Conservation (phyloP, 92 coral and sea anemone species). For the Heliopora coerulea region DNA sequence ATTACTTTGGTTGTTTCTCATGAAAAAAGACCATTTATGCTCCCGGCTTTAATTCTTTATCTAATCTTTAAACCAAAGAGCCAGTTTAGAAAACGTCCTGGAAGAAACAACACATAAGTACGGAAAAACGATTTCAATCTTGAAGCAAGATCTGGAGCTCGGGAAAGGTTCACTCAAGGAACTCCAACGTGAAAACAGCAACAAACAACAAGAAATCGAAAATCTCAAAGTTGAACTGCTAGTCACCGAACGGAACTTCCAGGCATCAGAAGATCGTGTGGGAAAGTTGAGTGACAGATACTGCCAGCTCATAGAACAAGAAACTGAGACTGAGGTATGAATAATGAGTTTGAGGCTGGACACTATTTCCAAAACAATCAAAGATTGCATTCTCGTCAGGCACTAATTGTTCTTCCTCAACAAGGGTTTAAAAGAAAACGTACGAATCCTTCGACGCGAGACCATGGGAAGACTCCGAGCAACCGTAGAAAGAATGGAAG, state of each 20-base stretch:
- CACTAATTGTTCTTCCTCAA: conserved; percentile 1
- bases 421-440: conserved; percentile 60
- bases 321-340: conserved; percentile 35
- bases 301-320: conserved; percentile 23
- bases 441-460: conserved; percentile 52
- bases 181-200: not conserved
- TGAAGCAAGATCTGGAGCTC: conserved; percentile 12
- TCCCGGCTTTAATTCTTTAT: too few species aligned
- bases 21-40: too few species aligned
- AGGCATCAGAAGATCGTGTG: conserved; percentile 13
- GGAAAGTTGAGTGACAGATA: conserved; percentile 16
- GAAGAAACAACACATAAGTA: not conserved
- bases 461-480: conserved; percentile 58
- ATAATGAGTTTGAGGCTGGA: not conserved
- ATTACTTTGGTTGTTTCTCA: not conserved
- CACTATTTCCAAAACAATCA: too few species aligned
- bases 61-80: not conserved
- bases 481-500: conserved; percentile 29
- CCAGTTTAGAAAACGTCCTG: conserved; percentile 6
- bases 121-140: not conserved
- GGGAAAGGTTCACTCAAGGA: not conserved
- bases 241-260: conserved; percentile 7
- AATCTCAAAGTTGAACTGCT: conserved; percentile 22
- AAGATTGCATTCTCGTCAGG: not conserved
- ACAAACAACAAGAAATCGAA: conserved; percentile 26